Percentiles rank a stretch among this genome's conserved stretches.
Conservation (phyloP, 2,113 vertebrate genomes). For the Melospiza georgiana region DNA sequence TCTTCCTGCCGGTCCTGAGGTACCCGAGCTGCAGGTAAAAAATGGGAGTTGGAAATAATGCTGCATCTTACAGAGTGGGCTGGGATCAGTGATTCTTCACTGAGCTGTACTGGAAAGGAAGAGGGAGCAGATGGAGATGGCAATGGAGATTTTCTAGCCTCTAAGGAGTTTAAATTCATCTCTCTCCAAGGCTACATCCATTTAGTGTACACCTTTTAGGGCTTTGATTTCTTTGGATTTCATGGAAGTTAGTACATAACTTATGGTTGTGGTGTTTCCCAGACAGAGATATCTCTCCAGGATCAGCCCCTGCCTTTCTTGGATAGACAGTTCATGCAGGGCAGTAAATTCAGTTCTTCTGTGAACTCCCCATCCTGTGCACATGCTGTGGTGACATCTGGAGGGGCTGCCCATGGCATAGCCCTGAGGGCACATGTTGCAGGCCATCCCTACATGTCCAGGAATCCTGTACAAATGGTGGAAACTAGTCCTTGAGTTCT, state of each 20-base stretch:
- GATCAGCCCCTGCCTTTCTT: not conserved
- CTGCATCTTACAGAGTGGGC: not conserved
- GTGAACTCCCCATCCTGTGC: not conserved
- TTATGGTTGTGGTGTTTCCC: not conserved
- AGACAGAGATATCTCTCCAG: not conserved
- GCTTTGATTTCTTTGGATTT: slow-evolving; percentile 2
- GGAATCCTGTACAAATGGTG: not conserved
- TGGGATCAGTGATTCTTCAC: not conserved
- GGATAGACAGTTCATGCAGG: not conserved
- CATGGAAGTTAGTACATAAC: not conserved
- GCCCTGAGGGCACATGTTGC: not conserved
- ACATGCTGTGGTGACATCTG: not conserved
- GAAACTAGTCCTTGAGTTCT: not conserved
- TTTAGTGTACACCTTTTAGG: not conserved
- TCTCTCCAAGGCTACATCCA: not conserved
- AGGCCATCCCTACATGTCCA: not conserved
- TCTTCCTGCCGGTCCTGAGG: not conserved
- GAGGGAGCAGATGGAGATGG: not conserved
- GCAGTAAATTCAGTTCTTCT: not conserved
- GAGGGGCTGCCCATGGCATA: not conserved
- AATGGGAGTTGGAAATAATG: not conserved
- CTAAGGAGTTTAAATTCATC: not conserved
- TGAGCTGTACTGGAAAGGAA: not conserved
- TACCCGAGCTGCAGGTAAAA: accelerated
- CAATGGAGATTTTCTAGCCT: not conserved